These are phyloP conservation scores for Thamnophis elegans DNA, from an alignment of 2,797 vertebrate species.

Conservation along the genomic window DNA sequence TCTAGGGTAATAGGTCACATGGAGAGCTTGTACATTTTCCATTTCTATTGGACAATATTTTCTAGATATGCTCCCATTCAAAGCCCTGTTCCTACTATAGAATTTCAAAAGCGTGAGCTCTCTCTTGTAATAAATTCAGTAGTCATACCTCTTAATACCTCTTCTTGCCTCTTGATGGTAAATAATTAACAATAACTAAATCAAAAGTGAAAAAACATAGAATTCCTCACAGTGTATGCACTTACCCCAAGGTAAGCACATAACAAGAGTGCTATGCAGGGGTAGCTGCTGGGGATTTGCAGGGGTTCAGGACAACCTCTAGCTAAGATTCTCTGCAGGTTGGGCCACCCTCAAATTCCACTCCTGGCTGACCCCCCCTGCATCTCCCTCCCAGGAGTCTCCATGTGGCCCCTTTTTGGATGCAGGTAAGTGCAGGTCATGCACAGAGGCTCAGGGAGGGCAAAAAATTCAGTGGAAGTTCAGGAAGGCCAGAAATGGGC, in stretches of 20 bases:
- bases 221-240: background rate
- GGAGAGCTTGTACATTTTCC: background rate
- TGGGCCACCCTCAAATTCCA: no score
- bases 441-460: no score
- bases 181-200: background rate
- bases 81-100: background rate
- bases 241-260: background rate
- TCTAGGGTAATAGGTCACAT: background rate
- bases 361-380: no score
- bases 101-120: background rate
- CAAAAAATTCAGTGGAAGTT: no score
- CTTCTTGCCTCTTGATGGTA: background rate
- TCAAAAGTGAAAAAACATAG: background rate
- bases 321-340: no score
- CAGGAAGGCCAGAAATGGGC: no score
- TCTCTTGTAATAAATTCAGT: background rate
- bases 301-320: no score
- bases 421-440: no score
- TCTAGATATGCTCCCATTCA: background rate
- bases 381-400: no score
- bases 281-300: no score
- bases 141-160: background rate
- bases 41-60: background rate
- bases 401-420: no score
- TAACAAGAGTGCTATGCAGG: background rate